Evolutionary conservation across 1,140 invertebrate genomes (phyloP), one percentile per base, ranked within the genome.

Genomic region (Conus ventricosus): DNA sequence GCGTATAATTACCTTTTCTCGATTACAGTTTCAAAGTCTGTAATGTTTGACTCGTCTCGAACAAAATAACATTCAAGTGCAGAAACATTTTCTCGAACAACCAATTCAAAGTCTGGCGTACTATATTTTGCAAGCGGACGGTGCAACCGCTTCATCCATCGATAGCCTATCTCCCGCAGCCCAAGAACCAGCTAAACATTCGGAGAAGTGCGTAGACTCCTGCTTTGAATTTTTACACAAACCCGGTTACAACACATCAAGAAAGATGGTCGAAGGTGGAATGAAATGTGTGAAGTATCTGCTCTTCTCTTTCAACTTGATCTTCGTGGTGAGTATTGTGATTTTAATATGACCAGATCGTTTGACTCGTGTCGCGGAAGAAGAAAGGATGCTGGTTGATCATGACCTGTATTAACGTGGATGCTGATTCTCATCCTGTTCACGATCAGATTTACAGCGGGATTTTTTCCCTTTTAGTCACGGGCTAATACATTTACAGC

Each of bases 221-320:
- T 13, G 71, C 23, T 78, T 78, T 39, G 39, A 54, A 2, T 81
- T 54, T 81, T 54, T 54, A 13, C 5, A 7, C 3, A 15, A 54
- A 23, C 4, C 15, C 13, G 8, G 20, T 71, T 71, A 13, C 7
- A 5, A 53, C 5, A 51, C 54, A 23, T 5, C 55, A 71, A 51
- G 10, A 87, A 94, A 92, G 84, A 94, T 94, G 93, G 93, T 94
- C 83, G 92, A 94, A 86, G 92, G 92, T 87, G 96, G 96, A 90
- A 96, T 97, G 95, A 96, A 95, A 93, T 94, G 96, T 86, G 96
- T 98, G 91, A 98, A 98, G 96, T 97, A 97, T 95, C 95, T 98
- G 91, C 96, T 98, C 86, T 98, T 98, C 94, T 96, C 97, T 91
- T 97, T 98, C 96, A 98, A 98, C 95, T 96, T 98, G 92, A 94